A percentile compares a stretch with the other conserved stretches of the same genome.
Conservation (phyloP, 2,888 invertebrate genomes). For the Cosmia trapezina region DNA sequence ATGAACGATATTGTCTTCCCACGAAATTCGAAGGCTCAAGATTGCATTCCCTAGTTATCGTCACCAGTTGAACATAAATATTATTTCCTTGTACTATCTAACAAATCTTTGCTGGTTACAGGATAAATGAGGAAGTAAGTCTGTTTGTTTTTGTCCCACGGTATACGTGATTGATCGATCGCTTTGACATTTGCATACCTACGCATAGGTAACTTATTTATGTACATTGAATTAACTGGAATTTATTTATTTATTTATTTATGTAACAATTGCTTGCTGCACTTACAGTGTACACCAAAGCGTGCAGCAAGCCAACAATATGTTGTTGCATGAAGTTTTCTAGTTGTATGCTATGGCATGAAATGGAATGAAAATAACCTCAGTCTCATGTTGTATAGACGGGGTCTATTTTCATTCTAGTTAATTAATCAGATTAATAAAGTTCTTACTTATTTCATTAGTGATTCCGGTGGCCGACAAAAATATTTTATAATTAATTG, state of each 20-base stretch:
- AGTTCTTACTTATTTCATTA: not conserved
- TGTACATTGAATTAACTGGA: no score
- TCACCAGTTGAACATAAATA: no score
- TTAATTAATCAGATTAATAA: not conserved
- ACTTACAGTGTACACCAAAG: no score
- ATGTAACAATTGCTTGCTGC: no score
- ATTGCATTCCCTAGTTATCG: not conserved
- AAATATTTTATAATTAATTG: not conserved
- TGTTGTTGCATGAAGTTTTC: no score
- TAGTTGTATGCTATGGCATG: no score
- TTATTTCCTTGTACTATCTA: no score
- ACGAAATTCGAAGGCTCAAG: no score
- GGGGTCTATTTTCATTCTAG: not conserved
- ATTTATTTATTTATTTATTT: no score
- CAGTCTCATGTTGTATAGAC: not conserved
- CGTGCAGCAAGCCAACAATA: no score
- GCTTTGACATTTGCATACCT: conserved; percentile 30
- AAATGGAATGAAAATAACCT: not conserved
- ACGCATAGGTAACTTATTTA: not conserved
- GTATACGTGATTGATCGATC: conserved; percentile 7
- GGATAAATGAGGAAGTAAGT: conserved; percentile 10
- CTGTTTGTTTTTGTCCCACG: conserved; percentile 10
- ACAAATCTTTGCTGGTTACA: conserved; percentile 7
- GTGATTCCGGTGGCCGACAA: not conserved
- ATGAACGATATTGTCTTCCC: no score